Conservation (phyloP, 2,113 vertebrate genomes). For the Phalacrocorax brasilianus region DNA sequence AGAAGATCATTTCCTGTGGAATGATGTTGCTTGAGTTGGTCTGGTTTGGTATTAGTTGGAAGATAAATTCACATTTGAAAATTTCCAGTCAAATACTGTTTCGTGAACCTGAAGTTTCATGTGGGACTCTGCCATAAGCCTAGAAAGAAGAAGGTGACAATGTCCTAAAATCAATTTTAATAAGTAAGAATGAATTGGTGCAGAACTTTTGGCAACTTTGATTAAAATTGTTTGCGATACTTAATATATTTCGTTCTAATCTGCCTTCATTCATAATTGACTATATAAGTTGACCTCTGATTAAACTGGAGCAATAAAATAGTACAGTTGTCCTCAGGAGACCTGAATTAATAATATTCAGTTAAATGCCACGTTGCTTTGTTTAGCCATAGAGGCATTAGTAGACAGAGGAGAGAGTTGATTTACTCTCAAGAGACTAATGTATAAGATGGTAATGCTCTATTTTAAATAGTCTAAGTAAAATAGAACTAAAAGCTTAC, state of each 20-base stretch:
- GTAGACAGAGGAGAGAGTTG: not conserved
- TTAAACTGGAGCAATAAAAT: conserved; percentile 36
- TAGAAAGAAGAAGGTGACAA: not conserved
- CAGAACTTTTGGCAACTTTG: not conserved
- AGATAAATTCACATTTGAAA: not conserved
- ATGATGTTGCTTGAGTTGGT: not conserved
- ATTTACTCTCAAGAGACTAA: not conserved
- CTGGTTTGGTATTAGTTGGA: not conserved
- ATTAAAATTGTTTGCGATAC: not conserved
- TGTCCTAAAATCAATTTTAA: not conserved
- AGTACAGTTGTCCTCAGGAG: conserved; percentile 19
- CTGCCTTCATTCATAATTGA: conserved; percentile 8
- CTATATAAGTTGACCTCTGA: not conserved
- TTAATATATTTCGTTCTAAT: not conserved
- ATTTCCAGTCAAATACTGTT: not conserved
- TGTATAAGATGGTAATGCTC: not conserved
- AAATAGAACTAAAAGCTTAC: not conserved
- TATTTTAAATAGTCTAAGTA: not conserved
- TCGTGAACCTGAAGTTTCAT: not conserved
- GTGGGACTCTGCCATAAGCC: not conserved
- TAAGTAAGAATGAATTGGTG: not conserved
- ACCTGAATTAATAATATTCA: conserved; percentile 35
- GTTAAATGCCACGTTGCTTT: not conserved
- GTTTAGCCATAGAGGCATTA: conserved; percentile 18
- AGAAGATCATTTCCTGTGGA: not conserved